Evolutionary conservation across 2,888 invertebrate species (phyloP).

Genomic region (Tethea ocularis): DNA sequence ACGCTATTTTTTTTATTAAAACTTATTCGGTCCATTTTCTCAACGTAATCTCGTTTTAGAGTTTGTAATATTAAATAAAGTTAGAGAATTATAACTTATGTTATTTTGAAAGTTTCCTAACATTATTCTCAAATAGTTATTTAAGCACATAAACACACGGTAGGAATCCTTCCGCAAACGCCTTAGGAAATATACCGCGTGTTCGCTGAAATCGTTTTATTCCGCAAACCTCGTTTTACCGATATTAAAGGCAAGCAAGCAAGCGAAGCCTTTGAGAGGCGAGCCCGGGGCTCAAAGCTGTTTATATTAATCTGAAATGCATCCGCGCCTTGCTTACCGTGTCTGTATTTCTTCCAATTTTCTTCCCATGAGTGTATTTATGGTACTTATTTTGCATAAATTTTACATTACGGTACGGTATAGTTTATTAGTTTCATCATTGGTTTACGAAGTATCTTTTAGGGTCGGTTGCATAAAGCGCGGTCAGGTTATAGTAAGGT

Average conservation of each 20-base stretch:
- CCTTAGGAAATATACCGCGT: background rate
- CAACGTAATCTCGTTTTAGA: background rate
- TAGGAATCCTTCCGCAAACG: background rate
- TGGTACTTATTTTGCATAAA: background rate
- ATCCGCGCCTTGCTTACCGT: slow-evolving; percentile 4
- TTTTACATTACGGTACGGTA: background rate
- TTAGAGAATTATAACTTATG: background rate
- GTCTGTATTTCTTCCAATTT: slow-evolving; percentile 8
- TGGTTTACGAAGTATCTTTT: background rate
- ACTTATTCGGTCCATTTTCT: slow-evolving; percentile 2
- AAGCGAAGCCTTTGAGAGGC: slow-evolving; percentile 4
- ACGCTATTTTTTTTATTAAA: slow-evolving; percentile 1
- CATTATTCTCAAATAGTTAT: background rate
- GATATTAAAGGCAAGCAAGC: slow-evolving; percentile 11
- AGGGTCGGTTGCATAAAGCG: too few relatives aligned
- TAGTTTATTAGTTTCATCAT: background rate
- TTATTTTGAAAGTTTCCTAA: background rate
- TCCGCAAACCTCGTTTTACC: slow-evolving; percentile 11
- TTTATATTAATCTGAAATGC: slow-evolving; percentile 12
- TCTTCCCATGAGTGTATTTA: background rate
- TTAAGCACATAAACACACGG: background rate
- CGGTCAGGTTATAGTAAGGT: too few relatives aligned
- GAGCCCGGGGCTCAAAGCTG: slow-evolving; percentile 6
- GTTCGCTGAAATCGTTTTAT: slow-evolving; percentile 2
- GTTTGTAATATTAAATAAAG: background rate